A percentile compares a stretch with the other conserved stretches of the same genome.
Conservation (phyloP, 2,888 invertebrate species). For the Chydorus sphaericus region DNA sequence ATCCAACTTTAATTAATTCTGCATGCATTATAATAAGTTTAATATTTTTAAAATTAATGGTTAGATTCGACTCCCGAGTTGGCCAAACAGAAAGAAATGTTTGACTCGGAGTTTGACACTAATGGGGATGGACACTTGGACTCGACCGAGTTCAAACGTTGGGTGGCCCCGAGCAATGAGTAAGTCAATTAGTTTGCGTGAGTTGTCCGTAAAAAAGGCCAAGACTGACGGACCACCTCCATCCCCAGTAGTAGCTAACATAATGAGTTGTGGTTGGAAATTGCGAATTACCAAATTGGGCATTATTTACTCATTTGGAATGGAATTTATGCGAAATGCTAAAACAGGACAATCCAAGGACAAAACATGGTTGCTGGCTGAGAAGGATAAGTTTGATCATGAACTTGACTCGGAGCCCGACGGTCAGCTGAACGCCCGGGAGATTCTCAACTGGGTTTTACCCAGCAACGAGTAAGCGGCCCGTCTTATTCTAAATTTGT, state of each 20-base stretch:
- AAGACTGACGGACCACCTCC: no score
- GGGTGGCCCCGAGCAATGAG: constrained; percentile 14
- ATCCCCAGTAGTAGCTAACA: background rate
- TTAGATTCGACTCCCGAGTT: constrained; percentile 3
- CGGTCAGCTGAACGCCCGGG: constrained; percentile 57
- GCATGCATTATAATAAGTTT: background rate
- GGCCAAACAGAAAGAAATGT: constrained; percentile 52
- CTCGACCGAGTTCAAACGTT: constrained; percentile 49
- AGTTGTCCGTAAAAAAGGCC: background rate
- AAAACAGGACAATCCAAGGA: constrained; percentile 43
- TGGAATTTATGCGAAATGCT: background rate
- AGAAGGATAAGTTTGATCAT: constrained; percentile 69
- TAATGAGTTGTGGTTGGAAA: background rate
- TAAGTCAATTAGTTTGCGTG: background rate
- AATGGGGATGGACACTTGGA: constrained; percentile 65
- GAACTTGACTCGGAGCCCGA: constrained; percentile 74
- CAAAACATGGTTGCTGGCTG: constrained; percentile 52
- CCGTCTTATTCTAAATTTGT: background rate
- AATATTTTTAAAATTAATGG: background rate
- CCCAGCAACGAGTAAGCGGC: constrained; percentile 78
- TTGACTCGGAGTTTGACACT: constrained; percentile 58
- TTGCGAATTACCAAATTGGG: background rate
- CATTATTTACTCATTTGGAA: background rate
- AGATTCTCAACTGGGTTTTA: constrained; percentile 77
- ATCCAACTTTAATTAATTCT: background rate